Conservation (phyloP, 2,888 invertebrate genomes). For the Trachelus stipa region DNA sequence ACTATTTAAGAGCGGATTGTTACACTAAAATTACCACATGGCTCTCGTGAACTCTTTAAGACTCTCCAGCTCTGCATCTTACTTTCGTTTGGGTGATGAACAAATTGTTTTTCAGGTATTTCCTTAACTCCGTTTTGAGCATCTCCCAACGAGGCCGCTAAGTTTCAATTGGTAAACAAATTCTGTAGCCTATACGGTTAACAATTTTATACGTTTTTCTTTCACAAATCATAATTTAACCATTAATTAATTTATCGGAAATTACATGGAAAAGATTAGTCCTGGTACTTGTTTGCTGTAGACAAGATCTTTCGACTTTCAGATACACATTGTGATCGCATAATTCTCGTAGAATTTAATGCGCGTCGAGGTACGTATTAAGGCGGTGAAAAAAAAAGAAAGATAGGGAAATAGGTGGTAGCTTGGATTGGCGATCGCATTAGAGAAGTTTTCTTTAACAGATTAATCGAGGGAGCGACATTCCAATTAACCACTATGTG, state of each 20-base stretch:
- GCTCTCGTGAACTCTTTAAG: slow-evolving; percentile 30
- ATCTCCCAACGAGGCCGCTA: background rate
- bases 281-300: background rate
- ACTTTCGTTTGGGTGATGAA: background rate
- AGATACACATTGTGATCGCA: background rate
- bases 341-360: background rate
- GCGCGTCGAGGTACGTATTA: background rate
- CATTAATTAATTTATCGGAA: background rate
- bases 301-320: background rate
- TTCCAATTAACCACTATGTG: slow-evolving; percentile 52
- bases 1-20: slow-evolving; percentile 53
- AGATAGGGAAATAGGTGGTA: slow-evolving; percentile 16
- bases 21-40: slow-evolving; percentile 57
- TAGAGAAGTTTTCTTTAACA: slow-evolving; percentile 45
- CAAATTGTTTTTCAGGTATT: background rate
- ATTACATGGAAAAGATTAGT: background rate
- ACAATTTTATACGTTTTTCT: background rate
- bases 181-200: background rate
- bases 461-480: slow-evolving; percentile 57
- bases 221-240: background rate
- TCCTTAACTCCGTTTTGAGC: background rate
- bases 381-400: slow-evolving; percentile 29
- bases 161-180: background rate
- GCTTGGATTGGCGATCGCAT: slow-evolving; percentile 16
- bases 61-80: background rate